Evolutionary conservation across 2,888 invertebrate genomes (phyloP), one percentile per base, ranked within the genome.

Genomic region (Phengaris arion): DNA sequence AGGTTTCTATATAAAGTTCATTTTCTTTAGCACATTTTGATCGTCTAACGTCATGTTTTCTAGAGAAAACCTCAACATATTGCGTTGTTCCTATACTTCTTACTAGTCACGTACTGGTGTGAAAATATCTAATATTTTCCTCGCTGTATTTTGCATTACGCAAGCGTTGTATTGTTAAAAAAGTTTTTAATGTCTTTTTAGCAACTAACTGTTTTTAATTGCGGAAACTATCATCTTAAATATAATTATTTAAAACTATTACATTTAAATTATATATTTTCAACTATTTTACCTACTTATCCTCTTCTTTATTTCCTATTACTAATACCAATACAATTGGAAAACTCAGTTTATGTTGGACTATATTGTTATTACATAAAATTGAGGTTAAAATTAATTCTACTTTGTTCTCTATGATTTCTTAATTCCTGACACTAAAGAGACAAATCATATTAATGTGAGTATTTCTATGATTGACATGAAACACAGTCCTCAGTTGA

Each of bases 21-120:
- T 79, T 77, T 78, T 77, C 70, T 76, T 76, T 77, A 76, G 75
- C 72, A 77, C 74, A 68, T 72, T 64, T 74, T 51, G 57, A 78
- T 59, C 10, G 59, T 54, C 22, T 77, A 75, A 76, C 76, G 75
- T 76, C 74, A 78, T 57, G 45, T 79, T 77, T 80, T 80, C 77
- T 80, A 77, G 78, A 80, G 79, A 82, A 81, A 78, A 80, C 80
- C 77, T 78, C 74, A 79, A 78, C 81, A 80, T 81, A 82, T 81
- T 81, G 80, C 78, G 77, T 77, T 74, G 76, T 79, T 77, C 79
- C 77, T 77, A 74, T 68, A 77, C 68, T 78, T 78, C 78, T 75
- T 69, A 78, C 81, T 78, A 82, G 80, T 81, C 81, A 81, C 79
- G 81, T 83, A 80, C 59, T 48, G 74, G 74, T 76, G 78, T 78